Conservation (phyloP, 2,113 vertebrate species). For the Sigmodon hispidus region DNA sequence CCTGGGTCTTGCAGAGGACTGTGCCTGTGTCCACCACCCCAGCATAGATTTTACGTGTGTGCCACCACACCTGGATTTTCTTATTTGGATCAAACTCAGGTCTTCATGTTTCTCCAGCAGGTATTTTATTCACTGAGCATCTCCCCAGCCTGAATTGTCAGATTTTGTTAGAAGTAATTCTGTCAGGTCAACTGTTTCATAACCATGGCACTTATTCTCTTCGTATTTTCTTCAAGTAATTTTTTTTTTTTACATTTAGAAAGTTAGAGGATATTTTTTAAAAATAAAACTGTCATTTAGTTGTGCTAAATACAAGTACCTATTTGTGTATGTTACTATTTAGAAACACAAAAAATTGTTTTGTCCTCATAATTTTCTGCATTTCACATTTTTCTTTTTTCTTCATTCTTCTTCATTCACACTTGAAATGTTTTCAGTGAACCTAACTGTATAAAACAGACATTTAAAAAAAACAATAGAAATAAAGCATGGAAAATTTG, state of each 20-base stretch:
- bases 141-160: background rate
- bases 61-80: background rate
- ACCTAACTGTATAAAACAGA: background rate
- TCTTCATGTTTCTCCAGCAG: background rate
- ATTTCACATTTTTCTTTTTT: background rate
- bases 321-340: background rate
- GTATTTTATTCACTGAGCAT: background rate
- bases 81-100: background rate
- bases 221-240: background rate
- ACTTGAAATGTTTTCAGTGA: slow-evolving; percentile 8
- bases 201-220: background rate
- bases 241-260: background rate
- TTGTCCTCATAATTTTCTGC: background rate
- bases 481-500: slow-evolving; percentile 15
- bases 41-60: background rate
- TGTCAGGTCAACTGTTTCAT: background rate
- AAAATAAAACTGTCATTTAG: background rate
- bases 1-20: background rate
- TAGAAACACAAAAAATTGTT: background rate
- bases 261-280: background rate
- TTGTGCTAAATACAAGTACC: background rate
- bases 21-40: too few species aligned
- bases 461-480: background rate
- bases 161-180: background rate
- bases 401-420: background rate